Percentiles rank a stretch among this genome's conserved stretches.
phyloP scores from a whole-genome alignment of 2,113 vertebrate species.

The Murina feae region DNA sequence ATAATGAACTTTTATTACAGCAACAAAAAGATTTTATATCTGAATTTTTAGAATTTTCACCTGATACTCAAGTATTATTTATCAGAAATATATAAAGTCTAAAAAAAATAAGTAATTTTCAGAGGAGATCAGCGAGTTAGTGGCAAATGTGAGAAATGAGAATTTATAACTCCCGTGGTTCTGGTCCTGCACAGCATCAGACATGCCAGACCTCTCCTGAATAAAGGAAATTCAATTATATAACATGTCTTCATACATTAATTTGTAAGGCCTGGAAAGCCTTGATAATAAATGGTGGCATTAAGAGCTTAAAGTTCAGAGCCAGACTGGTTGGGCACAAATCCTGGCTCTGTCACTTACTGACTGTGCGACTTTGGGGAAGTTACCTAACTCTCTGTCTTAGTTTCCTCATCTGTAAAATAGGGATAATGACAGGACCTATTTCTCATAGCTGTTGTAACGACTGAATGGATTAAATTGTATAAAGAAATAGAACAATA shows the following conservation, averaged over 20 bases:
- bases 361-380: background rate
- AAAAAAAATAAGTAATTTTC: conserved; percentile 40
- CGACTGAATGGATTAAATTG: background rate
- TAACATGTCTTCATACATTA: background rate
- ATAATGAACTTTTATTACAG: conserved; percentile 1
- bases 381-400: background rate
- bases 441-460: background rate
- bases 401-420: background rate
- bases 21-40: conserved; percentile 12
- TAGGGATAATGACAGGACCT: background rate
- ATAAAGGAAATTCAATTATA: background rate
- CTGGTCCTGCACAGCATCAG: background rate
- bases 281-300: background rate
- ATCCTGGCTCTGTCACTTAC: background rate
- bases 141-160: background rate
- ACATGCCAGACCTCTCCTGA: background rate
- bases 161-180: background rate
- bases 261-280: background rate
- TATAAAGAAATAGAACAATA: background rate
- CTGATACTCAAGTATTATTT: background rate
- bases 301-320: background rate
- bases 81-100: background rate
- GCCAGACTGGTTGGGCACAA: background rate
- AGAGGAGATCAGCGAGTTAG: conserved; percentile 11
- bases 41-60: conserved; percentile 17